Base-by-base conservation (phyloP, 2,113 vertebrate genomes). In the Thomomys bottae region DNA sequence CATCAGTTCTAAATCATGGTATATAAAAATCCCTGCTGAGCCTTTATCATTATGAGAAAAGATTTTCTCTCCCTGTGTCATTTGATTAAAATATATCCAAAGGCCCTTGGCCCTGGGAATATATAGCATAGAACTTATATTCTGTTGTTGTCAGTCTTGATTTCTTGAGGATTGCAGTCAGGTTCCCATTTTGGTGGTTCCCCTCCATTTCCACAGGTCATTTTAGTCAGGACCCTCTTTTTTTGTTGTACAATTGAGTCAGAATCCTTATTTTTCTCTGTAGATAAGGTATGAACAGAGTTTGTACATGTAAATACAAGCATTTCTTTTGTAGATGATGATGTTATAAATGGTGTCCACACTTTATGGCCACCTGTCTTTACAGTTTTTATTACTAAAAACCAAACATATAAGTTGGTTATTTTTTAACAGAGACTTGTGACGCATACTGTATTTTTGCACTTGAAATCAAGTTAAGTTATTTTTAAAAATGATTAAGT, bases 381-480 rank as follows among this genome's bases (percentile, higher is more conserved):
- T 92, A 94, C 88, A 80, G 67, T 93, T 94, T 96, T 95, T 93
- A 90, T 93, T 92, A 96, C 88, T 94, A 85, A 90, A 93, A 92
- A 87, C 24, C 87, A 89, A 84, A 84, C 87, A 83, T 89, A 94
- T 84, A 93, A 95, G 93, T 92, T 94, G 90, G 87, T 96, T 95
- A 93, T 96, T 96, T 96, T 96, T 96, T 90, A 95, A 91, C 92
- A 96, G 93, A 95, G 95, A 96, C 93, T 95, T 96, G 89, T 61
- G 42, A 92, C 82, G 95, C 93, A 95, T 89, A 92, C 87, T 93
- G 84, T 96, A 95, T 95, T 96, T 97, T 97, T 96, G 95, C 96
- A 96, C 94, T 97, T 95, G 73, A 95, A 89, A 57, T 94, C 94
- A 88, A 88, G 94, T 92, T 93, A 91, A 78, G 89, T 96, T 95